Evolutionary conservation across 2,888 invertebrate genomes (phyloP).

Genomic region (Eupithecia vulgata): DNA sequence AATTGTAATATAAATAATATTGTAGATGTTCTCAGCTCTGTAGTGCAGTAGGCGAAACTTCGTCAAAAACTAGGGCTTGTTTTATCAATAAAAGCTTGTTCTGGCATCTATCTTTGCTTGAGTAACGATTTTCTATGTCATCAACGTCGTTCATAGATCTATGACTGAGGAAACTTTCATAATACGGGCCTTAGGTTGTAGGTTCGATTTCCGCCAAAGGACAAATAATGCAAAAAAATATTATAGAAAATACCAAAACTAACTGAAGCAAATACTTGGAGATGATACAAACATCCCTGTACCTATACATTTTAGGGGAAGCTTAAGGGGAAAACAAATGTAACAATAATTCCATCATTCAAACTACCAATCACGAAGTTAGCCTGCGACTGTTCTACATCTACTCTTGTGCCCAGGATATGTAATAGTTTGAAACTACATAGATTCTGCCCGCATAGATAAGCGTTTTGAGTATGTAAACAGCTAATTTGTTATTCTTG

Average conservation of each 20-base stretch:
- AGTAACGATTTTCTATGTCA: too few species aligned
- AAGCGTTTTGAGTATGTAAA: background rate
- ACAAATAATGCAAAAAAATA: too few species aligned
- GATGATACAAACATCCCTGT: too few species aligned
- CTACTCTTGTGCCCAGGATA: background rate
- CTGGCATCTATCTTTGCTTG: too few species aligned
- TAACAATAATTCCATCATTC: background rate
- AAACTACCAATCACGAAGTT: background rate
- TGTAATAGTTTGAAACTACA: background rate
- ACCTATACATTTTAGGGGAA: too few species aligned
- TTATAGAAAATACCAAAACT: background rate
- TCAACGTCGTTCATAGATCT: too few species aligned
- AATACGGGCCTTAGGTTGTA: too few species aligned
- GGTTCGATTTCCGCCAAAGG: background rate
- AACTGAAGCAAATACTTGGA: background rate
- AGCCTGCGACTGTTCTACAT: background rate
- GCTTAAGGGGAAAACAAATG: background rate
- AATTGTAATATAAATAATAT: background rate
- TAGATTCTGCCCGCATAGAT: background rate
- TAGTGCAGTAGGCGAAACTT: background rate
- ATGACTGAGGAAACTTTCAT: too few species aligned
- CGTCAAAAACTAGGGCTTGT: too few species aligned
- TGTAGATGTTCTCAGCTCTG: background rate
- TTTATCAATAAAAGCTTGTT: too few species aligned
- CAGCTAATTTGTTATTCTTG: background rate